Conservation (phyloP, 1,140 invertebrate genomes). For the Maniola jurtina region DNA sequence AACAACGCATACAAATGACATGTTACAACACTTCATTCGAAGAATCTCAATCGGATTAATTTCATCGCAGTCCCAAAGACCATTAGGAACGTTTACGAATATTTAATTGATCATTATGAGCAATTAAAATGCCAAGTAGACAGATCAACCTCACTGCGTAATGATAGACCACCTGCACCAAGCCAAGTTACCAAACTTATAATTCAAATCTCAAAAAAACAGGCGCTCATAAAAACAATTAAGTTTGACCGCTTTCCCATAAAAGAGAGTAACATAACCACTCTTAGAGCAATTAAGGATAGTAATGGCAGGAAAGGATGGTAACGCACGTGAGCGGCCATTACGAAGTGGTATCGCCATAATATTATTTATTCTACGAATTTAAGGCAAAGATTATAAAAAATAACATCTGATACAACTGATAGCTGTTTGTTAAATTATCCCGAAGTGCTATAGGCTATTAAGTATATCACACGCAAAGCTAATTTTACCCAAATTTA, state of each 20-base stretch:
- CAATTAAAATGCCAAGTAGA: slow-evolving; percentile 64
- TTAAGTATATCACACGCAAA: too few relatives aligned
- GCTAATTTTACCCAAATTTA: too few relatives aligned
- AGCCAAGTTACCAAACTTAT: slow-evolving; percentile 63
- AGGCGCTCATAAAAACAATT: slow-evolving; percentile 75
- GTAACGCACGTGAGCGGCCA: slow-evolving; percentile 53
- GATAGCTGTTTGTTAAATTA: too few relatives aligned
- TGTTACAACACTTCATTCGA: slow-evolving; percentile 39
- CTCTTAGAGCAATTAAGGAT: slow-evolving; percentile 71
- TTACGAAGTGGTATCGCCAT: slow-evolving; percentile 39
- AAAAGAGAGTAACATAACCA: slow-evolving; percentile 72
- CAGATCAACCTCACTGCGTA: slow-evolving; percentile 49
- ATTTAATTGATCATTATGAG: slow-evolving; percentile 57
- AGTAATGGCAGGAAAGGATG: slow-evolving; percentile 73
- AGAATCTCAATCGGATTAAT: slow-evolving; percentile 26
- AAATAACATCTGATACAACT: background rate
- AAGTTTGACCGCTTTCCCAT: slow-evolving; percentile 72
- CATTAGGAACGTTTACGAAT: slow-evolving; percentile 28
- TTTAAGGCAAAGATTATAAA: slow-evolving; percentile 23
- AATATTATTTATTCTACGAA: slow-evolving; percentile 53
- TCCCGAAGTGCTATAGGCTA: too few relatives aligned
- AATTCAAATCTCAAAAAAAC: slow-evolving; percentile 65
- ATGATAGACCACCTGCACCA: slow-evolving; percentile 35
- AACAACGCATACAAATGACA: slow-evolving; percentile 14
- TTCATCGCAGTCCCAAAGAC: slow-evolving; percentile 23